phyloP scores from a whole-genome alignment of 2,113 vertebrate genomes.

The Cricetomys ansorgei region DNA sequence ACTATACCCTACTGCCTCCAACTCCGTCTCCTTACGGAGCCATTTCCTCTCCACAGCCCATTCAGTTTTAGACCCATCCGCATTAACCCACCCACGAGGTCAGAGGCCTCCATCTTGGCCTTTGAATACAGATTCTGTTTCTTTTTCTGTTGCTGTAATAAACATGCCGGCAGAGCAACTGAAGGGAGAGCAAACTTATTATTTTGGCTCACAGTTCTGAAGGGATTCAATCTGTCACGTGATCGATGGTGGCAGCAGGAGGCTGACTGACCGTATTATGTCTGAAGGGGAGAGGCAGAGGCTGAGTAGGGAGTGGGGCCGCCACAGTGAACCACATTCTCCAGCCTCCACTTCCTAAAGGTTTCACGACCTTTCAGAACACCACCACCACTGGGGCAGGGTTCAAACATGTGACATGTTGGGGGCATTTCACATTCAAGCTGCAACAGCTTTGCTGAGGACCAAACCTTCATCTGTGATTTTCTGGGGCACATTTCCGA shows the following conservation, averaged over 20 bases:
- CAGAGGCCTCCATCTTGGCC: not conserved
- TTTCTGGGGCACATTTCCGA: not conserved
- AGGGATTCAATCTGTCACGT: not conserved
- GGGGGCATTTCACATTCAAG: not conserved
- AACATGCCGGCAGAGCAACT: not conserved
- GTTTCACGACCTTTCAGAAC: not conserved
- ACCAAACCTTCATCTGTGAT: not conserved
- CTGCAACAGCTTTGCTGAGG: not conserved
- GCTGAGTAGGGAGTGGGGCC: not conserved
- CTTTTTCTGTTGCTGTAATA: not conserved
- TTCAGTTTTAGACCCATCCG: not conserved
- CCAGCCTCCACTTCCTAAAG: not conserved
- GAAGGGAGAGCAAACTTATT: not conserved
- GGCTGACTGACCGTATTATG: not conserved
- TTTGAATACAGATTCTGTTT: not conserved
- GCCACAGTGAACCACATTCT: not conserved
- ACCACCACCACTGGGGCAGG: not conserved
- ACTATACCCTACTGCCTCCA: not conserved
- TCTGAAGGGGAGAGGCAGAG: not conserved
- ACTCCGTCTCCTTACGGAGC: not conserved
- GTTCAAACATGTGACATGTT: not conserved
- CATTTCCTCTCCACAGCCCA: not conserved
- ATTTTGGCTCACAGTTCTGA: not conserved
- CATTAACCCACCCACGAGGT: no score
- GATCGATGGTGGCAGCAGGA: not conserved